A percentile compares a stretch with the other conserved stretches of the same genome.
These are phyloP conservation scores for Buceros bicornis DNA, from an alignment of 2,797 vertebrate genomes.

Conservation along the genomic window DNA sequence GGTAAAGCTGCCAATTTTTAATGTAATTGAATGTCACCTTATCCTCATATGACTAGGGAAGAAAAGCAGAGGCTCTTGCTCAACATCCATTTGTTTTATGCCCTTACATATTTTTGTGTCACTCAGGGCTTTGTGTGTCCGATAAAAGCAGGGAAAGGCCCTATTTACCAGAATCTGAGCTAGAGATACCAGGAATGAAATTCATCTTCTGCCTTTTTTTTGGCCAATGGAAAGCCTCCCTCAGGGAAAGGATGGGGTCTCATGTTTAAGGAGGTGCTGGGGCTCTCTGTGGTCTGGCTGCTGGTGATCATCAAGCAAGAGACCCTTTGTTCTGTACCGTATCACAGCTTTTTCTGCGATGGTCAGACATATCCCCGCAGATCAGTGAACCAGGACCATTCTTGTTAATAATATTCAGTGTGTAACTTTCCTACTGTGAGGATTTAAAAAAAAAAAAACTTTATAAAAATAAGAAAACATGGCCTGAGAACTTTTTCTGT, in stretches of 20 bases:
- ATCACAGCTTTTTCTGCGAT: not conserved
- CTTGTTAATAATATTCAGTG: not conserved
- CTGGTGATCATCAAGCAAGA: not conserved
- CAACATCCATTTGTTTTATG: slow-evolving; percentile 63
- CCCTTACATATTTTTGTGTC: slow-evolving; percentile 57
- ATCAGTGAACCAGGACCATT: not conserved
- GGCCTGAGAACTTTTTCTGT: not conserved
- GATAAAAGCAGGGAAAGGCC: slow-evolving; percentile 5
- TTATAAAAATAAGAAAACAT: not conserved
- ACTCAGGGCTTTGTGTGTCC: not conserved
- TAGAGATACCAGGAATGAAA: slow-evolving; percentile 1
- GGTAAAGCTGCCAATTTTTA: slow-evolving; percentile 71
- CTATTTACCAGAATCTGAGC: slow-evolving; percentile 48
- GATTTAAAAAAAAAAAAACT: not conserved
- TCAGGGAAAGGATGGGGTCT: not conserved
- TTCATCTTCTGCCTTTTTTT: not conserved
- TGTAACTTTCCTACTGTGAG: not conserved
- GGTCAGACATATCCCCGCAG: not conserved
- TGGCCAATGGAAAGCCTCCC: not conserved
- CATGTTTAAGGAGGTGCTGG: accelerated
- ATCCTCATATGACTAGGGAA: slow-evolving; percentile 28
- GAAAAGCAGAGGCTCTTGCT: slow-evolving; percentile 53
- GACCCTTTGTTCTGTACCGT: not conserved
- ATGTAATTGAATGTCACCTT: slow-evolving; percentile 73
- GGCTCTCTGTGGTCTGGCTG: not conserved